Percentiles rank a stretch among this genome's conserved stretches.
Conservation (phyloP, 2,888 invertebrate genomes). For the Apamea anceps region DNA sequence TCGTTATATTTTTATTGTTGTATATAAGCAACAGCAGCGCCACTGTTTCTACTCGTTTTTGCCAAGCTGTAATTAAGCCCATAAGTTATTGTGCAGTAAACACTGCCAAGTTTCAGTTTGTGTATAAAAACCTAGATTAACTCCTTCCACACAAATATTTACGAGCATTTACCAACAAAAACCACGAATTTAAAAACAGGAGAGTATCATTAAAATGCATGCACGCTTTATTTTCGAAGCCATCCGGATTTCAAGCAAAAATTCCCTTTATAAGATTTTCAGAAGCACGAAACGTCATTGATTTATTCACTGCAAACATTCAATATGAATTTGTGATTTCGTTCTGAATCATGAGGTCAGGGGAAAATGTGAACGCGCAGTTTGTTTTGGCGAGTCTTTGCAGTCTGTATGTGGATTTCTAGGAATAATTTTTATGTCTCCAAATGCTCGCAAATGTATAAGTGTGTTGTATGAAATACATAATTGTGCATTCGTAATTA, state of each 20-base stretch:
- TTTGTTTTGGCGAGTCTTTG: background rate
- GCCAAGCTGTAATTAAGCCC: background rate
- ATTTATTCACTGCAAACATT: conserved; percentile 34
- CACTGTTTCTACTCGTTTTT: background rate
- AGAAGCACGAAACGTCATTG: conserved; percentile 3
- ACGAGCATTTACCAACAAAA: background rate
- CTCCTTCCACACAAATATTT: background rate
- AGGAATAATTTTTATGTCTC: background rate
- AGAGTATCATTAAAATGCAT: conserved; percentile 19
- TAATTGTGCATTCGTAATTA: background rate
- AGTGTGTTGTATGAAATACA: background rate
- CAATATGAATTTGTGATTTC: conserved; percentile 45
- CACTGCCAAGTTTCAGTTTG: background rate
- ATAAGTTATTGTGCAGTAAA: background rate
- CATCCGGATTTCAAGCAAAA: conserved; percentile 5
- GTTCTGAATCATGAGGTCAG: conserved; percentile 14
- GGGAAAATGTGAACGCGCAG: background rate
- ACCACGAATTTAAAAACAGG: background rate
- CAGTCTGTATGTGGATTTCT: background rate
- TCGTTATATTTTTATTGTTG: background rate
- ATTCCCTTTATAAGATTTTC: conserved; percentile 24
- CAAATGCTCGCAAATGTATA: background rate
- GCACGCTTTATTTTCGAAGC: background rate
- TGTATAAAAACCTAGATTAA: background rate
- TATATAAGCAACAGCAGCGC: too few species aligned